These are phyloP conservation scores for Pipistrellus kuhlii DNA, from an alignment of 2,797 vertebrate species.

Conservation along the genomic window DNA sequence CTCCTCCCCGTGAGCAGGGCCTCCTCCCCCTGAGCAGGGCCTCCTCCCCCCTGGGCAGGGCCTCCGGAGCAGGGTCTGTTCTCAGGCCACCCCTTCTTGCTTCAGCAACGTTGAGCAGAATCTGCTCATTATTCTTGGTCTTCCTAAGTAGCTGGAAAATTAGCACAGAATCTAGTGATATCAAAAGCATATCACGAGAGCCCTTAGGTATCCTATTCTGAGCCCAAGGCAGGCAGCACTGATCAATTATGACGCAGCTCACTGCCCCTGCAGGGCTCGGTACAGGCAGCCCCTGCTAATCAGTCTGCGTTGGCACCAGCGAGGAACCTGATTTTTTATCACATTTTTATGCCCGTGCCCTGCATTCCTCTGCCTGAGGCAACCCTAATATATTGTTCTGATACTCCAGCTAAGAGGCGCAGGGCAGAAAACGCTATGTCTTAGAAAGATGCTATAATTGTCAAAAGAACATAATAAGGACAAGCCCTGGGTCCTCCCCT, in stretches of 20 bases:
- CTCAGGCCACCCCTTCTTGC: not conserved
- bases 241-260: not conserved
- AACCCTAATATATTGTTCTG: not conserved
- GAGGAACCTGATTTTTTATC: not conserved
- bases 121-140: not conserved
- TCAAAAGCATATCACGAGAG: not conserved
- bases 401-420: not conserved
- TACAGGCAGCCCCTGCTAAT: not conserved
- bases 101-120: not conserved
- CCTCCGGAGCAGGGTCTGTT: not conserved
- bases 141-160: constrained; percentile 18
- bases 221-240: not conserved
- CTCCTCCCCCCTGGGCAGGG: no score
- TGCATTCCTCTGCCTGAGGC: not conserved
- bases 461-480: constrained; percentile 11
- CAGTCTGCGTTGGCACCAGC: not conserved
- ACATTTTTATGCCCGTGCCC: not conserved
- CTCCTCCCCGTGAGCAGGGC: no score
- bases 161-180: not conserved
- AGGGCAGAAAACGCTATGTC: not conserved
- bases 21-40: no score
- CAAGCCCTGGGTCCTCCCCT: not conserved
- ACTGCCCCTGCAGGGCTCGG: not conserved
- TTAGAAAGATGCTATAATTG: not conserved
- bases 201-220: not conserved